A percentile compares a stretch with the other conserved stretches of the same genome.
These are phyloP conservation scores for Pseudolaguvia tuberculata DNA, from an alignment of 2,113 vertebrate genomes.

Conservation along the genomic window DNA sequence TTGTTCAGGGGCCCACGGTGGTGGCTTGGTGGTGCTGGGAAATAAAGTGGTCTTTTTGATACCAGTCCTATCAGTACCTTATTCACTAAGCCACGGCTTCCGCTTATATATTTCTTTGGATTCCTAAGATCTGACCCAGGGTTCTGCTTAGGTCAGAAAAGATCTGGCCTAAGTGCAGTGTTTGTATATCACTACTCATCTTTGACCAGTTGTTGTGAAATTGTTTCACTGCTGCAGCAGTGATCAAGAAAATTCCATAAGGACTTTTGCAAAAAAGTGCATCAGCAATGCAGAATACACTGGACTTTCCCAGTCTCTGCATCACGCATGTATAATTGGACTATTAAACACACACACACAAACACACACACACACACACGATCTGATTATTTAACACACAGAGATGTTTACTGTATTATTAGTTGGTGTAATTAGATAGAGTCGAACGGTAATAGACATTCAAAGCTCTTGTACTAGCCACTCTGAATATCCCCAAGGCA, in stretches of 20 bases:
- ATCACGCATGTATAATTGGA: conserved; percentile 28
- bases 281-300: conserved; percentile 10
- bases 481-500: conserved; percentile 38
- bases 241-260: neutral
- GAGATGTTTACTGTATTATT: conserved; percentile 51
- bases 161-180: neutral
- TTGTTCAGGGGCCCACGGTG: too few species aligned
- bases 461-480: conserved; percentile 34
- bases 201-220: conserved; percentile 22
- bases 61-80: too few species aligned
- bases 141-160: neutral
- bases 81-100: too few species aligned
- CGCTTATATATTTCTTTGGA: conserved; percentile 25
- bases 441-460: conserved; percentile 50
- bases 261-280: neutral
- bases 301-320: neutral
- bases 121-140: neutral
- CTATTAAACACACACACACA: conserved; percentile 38
- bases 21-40: too few species aligned
- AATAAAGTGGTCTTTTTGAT: too few species aligned
- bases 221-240: conserved; percentile 9
- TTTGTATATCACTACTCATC: neutral
- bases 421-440: conserved; percentile 56
- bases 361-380: conserved; percentile 22
- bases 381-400: conserved; percentile 59